These are phyloP conservation scores for Nematostella vectensis DNA, from an alignment of 92 coral and sea anemone species.

Conservation along the genomic window DNA sequence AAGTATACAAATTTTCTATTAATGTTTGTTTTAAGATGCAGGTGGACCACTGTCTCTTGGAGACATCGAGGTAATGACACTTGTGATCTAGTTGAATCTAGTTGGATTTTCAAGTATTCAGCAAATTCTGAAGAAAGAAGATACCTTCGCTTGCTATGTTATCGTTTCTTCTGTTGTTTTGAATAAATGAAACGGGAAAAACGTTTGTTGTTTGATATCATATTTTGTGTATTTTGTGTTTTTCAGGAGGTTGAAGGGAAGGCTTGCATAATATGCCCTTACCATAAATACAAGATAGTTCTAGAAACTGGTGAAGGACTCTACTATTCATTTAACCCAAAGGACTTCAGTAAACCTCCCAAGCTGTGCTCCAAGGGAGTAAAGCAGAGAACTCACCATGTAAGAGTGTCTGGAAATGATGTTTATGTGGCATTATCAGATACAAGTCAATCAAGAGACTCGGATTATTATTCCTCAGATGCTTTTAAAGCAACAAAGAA, in stretches of 20 bases:
- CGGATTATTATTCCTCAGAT: conserved; percentile 30
- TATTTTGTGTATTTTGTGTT: no score
- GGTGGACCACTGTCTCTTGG: conserved; percentile 53
- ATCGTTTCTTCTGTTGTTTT: no score
- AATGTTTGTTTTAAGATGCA: conserved; percentile 25
- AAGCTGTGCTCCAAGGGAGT: conserved; percentile 38
- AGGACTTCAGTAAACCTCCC: conserved; percentile 46
- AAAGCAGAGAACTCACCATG: conserved; percentile 44
- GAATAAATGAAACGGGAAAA: no score
- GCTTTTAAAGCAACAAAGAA: conserved; percentile 18
- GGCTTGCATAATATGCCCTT: conserved; percentile 45
- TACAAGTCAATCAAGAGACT: conserved; percentile 26
- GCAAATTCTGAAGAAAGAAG: no score
- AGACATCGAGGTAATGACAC: conserved; percentile 52
- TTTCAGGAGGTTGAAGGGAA: conserved; percentile 45
- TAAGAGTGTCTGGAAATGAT: conserved; percentile 17
- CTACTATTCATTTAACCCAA: conserved; percentile 39
- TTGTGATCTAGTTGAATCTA: no score
- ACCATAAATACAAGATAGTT: conserved; percentile 50
- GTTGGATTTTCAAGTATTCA: no score
- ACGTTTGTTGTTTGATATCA: no score
- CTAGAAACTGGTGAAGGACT: conserved; percentile 53
- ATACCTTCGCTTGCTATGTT: no score
- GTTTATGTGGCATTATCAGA: conserved; percentile 45
- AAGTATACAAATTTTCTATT: no score